Conservation (phyloP, 2,113 vertebrate species). For the Alaudala cheleensis region DNA sequence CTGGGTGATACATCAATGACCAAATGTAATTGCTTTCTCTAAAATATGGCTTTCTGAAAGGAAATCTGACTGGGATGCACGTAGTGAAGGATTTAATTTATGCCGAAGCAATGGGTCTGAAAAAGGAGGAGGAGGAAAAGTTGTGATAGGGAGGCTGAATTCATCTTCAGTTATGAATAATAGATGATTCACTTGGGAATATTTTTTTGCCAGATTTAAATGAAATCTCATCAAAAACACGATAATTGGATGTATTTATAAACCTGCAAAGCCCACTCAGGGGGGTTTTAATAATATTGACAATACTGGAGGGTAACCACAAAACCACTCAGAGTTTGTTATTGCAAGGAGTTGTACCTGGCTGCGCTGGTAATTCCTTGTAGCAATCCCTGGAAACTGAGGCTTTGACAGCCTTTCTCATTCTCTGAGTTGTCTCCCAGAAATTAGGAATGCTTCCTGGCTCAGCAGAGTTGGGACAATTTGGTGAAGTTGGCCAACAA, state of each 20-base stretch:
- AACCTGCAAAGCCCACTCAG: background rate
- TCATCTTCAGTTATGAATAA: slow-evolving; percentile 45
- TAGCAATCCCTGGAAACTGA: background rate
- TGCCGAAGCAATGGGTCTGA: slow-evolving; percentile 32
- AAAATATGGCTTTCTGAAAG: slow-evolving; percentile 19
- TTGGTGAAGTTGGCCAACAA: background rate
- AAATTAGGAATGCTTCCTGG: background rate
- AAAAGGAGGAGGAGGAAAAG: slow-evolving; percentile 31
- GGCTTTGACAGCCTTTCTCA: background rate
- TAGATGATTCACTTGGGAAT: slow-evolving; percentile 31
- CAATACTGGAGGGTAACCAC: background rate
- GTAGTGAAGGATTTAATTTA: slow-evolving; percentile 39
- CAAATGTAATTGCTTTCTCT: slow-evolving; percentile 29
- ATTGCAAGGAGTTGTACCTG: background rate
- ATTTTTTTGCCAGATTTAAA: slow-evolving; percentile 35
- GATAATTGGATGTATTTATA: slow-evolving; percentile 45
- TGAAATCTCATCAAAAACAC: slow-evolving; percentile 29
- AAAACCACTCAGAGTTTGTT: background rate
- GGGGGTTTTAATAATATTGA: background rate
- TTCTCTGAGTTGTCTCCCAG: background rate
- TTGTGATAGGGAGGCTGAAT: slow-evolving; percentile 22
- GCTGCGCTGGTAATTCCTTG: background rate
- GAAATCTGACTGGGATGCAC: slow-evolving; percentile 19
- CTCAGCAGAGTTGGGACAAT: background rate
- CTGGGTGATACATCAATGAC: slow-evolving; percentile 30